Evolutionary conservation across 1,140 invertebrate species (phyloP), one percentile per base, ranked within the genome.

Genomic region (Cataglyphis hispanica): DNA sequence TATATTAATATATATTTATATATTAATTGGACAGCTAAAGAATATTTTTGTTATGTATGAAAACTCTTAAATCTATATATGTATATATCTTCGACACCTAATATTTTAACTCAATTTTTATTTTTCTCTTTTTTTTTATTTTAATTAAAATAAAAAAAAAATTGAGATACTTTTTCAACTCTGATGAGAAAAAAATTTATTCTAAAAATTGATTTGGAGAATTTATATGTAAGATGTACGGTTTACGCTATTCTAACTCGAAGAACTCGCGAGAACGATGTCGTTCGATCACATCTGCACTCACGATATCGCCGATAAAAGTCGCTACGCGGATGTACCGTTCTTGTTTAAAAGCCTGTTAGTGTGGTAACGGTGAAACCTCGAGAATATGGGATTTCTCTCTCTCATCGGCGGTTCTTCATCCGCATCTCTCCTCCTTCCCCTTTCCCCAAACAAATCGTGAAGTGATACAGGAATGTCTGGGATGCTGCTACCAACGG

Each of bases 401-500:
- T 53, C 46, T 27, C 56, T 63, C 67, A 56, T 27, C 16, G 22
- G 16, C 13, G 11, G 16, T 53, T 31, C 40, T 60, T 37, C 46
- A 25, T 6, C 19, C 74, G 11, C 13, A 31, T 27, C 22, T 31
- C 60, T 16, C 60, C n/a, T 43, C 58, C 25, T 43, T 75, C 56
- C 37, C n/a, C n/a, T n/a, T 40, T 60, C 50, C 22, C 40, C 40
- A 64, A 78, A 69, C 53, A 87, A 86, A 90, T 90, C 88, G 78
- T 56, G 63, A 76, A 75, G 70, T 83, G 89, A 87, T 90, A 87
- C 89, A 90, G 89, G 89, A 90, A 90, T 90, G 89, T 90, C 86
- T 87, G 83, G 89, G 89, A 90, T 90, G 83, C 89, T 69, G 64
- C 74, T 78, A 80, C 86, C 81, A 78, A 90, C 83, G 72, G 83